phyloP scores from a whole-genome alignment of 1,140 invertebrate species.

The Dysdera silvatica region DNA sequence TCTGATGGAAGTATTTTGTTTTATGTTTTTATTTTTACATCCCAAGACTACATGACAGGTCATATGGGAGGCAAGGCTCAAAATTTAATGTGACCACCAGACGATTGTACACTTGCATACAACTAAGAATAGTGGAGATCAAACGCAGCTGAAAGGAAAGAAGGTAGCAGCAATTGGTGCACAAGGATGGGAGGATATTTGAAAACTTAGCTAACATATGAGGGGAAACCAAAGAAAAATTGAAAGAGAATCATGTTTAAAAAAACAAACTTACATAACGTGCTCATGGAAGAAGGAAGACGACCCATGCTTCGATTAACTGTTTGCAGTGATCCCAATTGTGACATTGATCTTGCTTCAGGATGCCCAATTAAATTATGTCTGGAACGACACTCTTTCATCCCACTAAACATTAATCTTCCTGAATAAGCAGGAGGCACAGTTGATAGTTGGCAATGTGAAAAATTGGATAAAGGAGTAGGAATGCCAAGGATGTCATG shows the following conservation, averaged over 20 bases:
- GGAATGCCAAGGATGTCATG: conserved; percentile 34
- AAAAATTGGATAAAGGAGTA: conserved; percentile 17
- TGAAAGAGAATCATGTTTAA: background rate
- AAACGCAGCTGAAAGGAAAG: too few relatives aligned
- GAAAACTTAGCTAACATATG: too few relatives aligned
- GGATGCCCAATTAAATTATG: conserved; percentile 17
- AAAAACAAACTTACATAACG: conserved; percentile 11
- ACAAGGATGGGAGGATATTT: too few relatives aligned
- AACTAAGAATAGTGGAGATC: too few relatives aligned
- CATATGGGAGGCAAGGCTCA: too few relatives aligned
- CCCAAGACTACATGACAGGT: too few relatives aligned
- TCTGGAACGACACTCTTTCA: conserved; percentile 18
- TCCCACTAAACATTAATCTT: conserved; percentile 8
- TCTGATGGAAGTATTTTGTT: too few relatives aligned
- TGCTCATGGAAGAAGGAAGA: conserved; percentile 28
- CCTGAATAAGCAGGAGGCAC: background rate
- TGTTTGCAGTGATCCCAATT: conserved; percentile 30
- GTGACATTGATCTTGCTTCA: conserved; percentile 27
- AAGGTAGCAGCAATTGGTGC: too few relatives aligned
- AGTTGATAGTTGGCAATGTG: background rate
- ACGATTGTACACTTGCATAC: too few relatives aligned
- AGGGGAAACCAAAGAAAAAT: background rate
- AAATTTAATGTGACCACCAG: too few relatives aligned
- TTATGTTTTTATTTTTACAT: too few relatives aligned
- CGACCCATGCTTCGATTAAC: conserved; percentile 26